Conservation (phyloP, 2,797 vertebrate genomes). For the Liasis olivaceus region DNA sequence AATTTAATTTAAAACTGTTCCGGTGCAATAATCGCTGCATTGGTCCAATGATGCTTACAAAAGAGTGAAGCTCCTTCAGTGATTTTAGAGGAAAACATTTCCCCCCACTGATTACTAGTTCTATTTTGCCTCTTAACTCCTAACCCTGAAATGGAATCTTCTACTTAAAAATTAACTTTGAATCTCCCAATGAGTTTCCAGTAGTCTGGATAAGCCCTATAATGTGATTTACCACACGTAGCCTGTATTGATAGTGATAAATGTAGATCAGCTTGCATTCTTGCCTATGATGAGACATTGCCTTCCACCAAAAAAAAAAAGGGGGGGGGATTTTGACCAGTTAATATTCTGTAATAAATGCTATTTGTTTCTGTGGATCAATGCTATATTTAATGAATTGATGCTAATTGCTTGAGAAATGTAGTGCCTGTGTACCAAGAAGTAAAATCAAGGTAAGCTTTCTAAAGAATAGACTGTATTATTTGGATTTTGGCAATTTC, state of each 20-base stretch:
- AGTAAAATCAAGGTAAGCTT: not conserved
- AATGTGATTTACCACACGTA: not conserved
- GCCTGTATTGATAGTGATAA: not conserved
- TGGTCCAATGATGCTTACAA: conserved; percentile 27
- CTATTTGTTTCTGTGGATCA: rapidly evolving
- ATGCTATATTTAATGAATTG: not conserved
- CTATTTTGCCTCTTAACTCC: not conserved
- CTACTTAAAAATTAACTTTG: not conserved
- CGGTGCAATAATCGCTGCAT: not conserved
- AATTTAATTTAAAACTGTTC: conserved; percentile 56
- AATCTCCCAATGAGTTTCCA: not conserved
- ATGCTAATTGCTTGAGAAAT: not conserved
- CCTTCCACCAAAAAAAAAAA: not conserved
- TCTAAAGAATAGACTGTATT: not conserved
- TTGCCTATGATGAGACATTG: too few relatives aligned
- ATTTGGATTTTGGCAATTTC: not conserved
- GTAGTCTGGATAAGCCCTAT: not conserved
- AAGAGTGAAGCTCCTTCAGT: conserved; percentile 23
- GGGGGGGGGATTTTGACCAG: not conserved
- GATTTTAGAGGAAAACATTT: conserved; percentile 6
- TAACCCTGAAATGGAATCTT: not conserved
- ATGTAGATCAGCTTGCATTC: not conserved
- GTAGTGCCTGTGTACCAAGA: not conserved
- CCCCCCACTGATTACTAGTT: not conserved
- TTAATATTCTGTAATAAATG: not conserved